Base-by-base conservation (phyloP, 2,113 vertebrate genomes). In the Dasyprocta punctata region DNA sequence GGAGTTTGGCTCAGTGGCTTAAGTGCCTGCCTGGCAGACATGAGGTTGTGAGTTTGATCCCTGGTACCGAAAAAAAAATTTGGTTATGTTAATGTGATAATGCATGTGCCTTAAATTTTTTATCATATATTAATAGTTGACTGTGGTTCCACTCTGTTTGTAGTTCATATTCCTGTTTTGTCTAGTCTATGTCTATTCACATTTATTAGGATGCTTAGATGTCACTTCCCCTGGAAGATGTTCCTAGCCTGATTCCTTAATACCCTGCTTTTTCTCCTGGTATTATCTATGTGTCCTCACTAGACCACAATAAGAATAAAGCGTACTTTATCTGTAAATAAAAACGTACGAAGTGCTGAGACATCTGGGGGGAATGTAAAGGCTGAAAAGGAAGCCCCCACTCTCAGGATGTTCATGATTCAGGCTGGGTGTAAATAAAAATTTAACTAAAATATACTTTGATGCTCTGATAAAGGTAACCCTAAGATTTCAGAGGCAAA, bases 281-380 rank as follows among this genome's bases (percentile, higher is more conserved):
- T 38, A 8, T 81, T 58, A 90, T 90, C 90, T 94, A 30, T 69
- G 2, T 77, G 26, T 56, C 49, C 61, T 26, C 52, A 94, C 33
- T 52, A 86, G 20, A 78, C 71, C 30, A 44, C 49, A 75, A 30
- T 77, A 8, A 92, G 58, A 94, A 19, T 38, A 85, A 93, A 56
- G 1, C 65, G 65, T 77, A 90, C 90, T 61, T 67, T 86, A 52
- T 71, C 38, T 49, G 85, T 73, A 38, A 89, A 52, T 11, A 84
- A 86, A 90, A 95, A 82, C 88, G 41, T 81, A 26, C 49, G 8
- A 88, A 93, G 13, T 38, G 84, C 19, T 81, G 12, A 94, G 82
- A 91, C n/a, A 91, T 94, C 63, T 5, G 0, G 9, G 9, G 9
- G 36, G 38, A 87, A 77, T 56, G 36, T 56, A 93, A 90, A 83